Conservation (phyloP, 2,113 vertebrate species). For the Dascyllus trimaculatus region DNA sequence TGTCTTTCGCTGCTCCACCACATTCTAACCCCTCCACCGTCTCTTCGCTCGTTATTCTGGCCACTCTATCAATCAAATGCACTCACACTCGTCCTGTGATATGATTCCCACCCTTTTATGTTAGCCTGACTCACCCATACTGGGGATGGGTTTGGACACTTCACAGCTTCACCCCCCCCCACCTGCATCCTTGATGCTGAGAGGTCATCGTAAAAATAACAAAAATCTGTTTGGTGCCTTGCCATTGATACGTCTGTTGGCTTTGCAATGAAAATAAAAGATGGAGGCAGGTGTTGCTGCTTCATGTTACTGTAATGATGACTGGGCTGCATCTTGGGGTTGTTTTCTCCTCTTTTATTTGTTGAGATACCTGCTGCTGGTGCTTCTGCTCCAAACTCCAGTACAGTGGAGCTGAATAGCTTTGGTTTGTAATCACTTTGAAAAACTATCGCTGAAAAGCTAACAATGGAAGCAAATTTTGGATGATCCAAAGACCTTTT, state of each 20-base stretch:
- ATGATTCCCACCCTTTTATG: constrained; percentile 29
- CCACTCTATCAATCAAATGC: constrained; percentile 56
- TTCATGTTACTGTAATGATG: background rate
- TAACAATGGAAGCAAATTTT: too few species aligned
- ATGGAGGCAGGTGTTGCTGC: background rate
- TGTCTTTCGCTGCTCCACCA: constrained; percentile 10
- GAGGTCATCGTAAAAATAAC: constrained; percentile 15
- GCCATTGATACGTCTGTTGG: constrained; percentile 19
- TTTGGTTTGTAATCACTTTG: background rate
- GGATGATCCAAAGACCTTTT: too few species aligned
- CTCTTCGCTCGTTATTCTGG: constrained; percentile 55
- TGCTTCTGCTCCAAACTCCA: background rate
- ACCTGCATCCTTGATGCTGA: constrained; percentile 20
- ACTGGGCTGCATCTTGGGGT: background rate
- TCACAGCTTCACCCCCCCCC: background rate
- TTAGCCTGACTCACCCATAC: background rate
- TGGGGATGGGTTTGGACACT: constrained; percentile 41
- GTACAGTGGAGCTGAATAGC: background rate
- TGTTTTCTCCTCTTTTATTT: background rate
- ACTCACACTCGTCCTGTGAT: constrained; percentile 24
- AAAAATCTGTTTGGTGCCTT: constrained; percentile 11
- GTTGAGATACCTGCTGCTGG: background rate
- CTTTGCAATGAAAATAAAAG: background rate
- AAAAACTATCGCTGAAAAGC: background rate
- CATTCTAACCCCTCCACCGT: constrained; percentile 9